These are phyloP conservation scores for Harpalus rufipes DNA, from an alignment of 2,888 invertebrate species.

Conservation along the genomic window DNA sequence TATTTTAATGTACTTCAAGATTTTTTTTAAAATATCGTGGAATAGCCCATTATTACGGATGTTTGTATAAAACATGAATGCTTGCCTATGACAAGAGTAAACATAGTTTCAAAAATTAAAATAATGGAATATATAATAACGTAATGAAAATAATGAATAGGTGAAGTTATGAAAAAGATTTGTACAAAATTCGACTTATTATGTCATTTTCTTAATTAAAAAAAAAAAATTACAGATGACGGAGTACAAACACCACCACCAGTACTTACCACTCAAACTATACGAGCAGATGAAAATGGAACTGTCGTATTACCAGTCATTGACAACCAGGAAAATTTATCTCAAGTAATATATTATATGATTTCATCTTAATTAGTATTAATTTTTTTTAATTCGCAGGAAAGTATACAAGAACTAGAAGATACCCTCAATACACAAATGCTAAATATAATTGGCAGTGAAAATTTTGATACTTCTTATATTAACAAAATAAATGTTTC, in stretches of 20 bases:
- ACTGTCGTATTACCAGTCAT: constrained; percentile 75
- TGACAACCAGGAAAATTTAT: constrained; percentile 74
- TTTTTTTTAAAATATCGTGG: too few relatives aligned
- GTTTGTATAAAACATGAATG: too few relatives aligned
- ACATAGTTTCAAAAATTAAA: too few relatives aligned
- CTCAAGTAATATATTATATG: constrained; percentile 71
- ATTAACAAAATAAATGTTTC: constrained; percentile 52
- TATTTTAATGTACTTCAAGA: too few relatives aligned
- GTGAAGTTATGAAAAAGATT: too few relatives aligned
- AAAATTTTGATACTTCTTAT: constrained; percentile 61
- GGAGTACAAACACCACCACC: constrained; percentile 71
- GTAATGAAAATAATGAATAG: too few relatives aligned
- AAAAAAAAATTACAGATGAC: constrained; percentile 22
- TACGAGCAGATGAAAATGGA: constrained; percentile 75
- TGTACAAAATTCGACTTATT: too few relatives aligned
- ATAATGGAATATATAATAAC: too few relatives aligned
- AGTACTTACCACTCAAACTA: constrained; percentile 73
- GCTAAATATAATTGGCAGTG: constrained; percentile 71
- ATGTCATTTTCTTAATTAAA: too few relatives aligned
- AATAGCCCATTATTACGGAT: too few relatives aligned
- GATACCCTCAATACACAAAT: constrained; percentile 76
- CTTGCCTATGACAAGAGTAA: too few relatives aligned
- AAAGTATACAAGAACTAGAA: constrained; percentile 76
- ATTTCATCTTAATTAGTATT: not conserved
- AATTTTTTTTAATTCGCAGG: constrained; percentile 70